Evolutionary conservation across 2,113 vertebrate species (phyloP).

Genomic region (Psilopsiagon aymara): DNA sequence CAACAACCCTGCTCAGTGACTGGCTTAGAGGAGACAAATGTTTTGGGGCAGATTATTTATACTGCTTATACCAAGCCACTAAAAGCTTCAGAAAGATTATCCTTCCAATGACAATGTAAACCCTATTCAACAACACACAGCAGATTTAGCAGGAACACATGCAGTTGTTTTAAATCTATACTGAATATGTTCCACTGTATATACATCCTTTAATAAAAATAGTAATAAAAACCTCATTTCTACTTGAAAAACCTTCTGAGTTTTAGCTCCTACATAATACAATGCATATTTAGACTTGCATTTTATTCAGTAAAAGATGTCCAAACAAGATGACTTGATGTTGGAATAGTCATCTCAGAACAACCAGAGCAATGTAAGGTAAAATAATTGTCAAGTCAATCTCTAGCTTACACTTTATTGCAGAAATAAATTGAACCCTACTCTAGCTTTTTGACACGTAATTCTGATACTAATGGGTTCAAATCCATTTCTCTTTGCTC

Average conservation of each 20-base stretch:
- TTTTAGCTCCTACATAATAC: slow-evolving; percentile 49
- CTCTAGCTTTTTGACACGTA: slow-evolving; percentile 75
- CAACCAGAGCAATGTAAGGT: slow-evolving; percentile 54
- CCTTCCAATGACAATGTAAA: slow-evolving; percentile 42
- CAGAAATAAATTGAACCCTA: slow-evolving; percentile 79
- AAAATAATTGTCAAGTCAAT: slow-evolving; percentile 78
- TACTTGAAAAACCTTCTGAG: slow-evolving; percentile 39
- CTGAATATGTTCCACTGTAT: not conserved
- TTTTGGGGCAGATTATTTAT: slow-evolving; percentile 21
- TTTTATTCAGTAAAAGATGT: slow-evolving; percentile 69
- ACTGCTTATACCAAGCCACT: not conserved
- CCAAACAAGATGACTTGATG: slow-evolving; percentile 71
- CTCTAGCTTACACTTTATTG: slow-evolving; percentile 67
- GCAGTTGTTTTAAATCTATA: slow-evolving; percentile 38
- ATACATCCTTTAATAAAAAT: slow-evolving; percentile 42
- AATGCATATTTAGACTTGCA: slow-evolving; percentile 63
- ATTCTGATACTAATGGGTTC: slow-evolving; percentile 76
- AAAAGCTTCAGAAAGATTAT: slow-evolving; percentile 54
- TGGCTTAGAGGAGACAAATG: not conserved
- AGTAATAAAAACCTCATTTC: slow-evolving; percentile 68
- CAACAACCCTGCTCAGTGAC: not conserved
- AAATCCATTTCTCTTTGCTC: slow-evolving; percentile 72
- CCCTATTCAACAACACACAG: not conserved
- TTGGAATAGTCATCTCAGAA: slow-evolving; percentile 64
- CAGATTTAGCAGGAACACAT: slow-evolving; percentile 38